Evolutionary conservation across 2,797 vertebrate species (phyloP).

Genomic region (Tokudaia muenninki): DNA sequence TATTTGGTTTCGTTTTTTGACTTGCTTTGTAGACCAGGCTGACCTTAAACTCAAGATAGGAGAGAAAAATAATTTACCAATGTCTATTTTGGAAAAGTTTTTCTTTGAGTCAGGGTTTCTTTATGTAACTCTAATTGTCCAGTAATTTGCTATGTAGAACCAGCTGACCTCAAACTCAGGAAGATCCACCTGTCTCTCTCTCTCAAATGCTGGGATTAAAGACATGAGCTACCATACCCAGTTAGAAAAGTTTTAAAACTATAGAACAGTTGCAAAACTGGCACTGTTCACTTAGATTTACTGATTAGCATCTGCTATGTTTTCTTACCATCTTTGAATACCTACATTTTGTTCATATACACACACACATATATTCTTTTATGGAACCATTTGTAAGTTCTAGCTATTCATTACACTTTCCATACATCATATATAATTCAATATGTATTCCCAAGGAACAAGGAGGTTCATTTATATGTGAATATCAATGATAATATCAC

Average conservation of each 20-base stretch:
- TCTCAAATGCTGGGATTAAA: not conserved
- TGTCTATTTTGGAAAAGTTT: not conserved
- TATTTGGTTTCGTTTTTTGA: not conserved
- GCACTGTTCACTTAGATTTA: not conserved
- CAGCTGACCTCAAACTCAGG: not conserved
- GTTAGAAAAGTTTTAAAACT: conserved; percentile 50
- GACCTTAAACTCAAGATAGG: not conserved
- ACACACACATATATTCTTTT: conserved; percentile 5
- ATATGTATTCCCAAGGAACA: conserved; percentile 40
- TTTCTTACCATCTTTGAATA: not conserved
- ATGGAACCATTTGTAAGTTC: conserved; percentile 10
- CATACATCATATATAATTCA: conserved; percentile 17
- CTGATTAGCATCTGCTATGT: not conserved
- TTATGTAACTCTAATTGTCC: not conserved
- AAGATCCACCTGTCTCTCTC: not conserved
- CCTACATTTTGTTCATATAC: not conserved
- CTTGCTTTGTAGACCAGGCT: not conserved
- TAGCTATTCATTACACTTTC: not conserved
- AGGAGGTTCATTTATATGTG: not conserved
- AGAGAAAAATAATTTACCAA: not conserved
- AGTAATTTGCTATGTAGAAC: not conserved
- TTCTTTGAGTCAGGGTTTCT: not conserved
- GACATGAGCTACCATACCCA: not conserved
- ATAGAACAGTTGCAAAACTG: not conserved
- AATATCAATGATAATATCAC: not conserved